Base-by-base conservation (phyloP, 2,113 vertebrate species). In the Mirza zaza region DNA sequence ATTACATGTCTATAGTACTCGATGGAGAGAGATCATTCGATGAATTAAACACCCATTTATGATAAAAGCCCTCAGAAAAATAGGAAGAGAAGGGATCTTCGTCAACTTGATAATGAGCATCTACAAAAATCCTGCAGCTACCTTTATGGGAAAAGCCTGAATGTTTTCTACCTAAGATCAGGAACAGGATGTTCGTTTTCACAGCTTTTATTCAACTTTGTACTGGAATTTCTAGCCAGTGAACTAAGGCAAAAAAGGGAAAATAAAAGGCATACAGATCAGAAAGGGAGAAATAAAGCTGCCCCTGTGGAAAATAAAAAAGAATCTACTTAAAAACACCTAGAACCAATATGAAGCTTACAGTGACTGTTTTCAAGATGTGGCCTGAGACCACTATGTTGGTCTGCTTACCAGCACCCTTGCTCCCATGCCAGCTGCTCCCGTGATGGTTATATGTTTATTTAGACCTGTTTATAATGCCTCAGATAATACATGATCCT, bases 271-370 rank as follows among this genome's bases (percentile, higher is more conserved):
- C 45, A 36, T 65, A 50, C 42, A 52, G 59, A 52, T 89, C 25
- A n/a, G 48, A 55, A 76, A 45, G 27, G 42, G 45, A 39, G n/a
- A 36, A 63, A 29, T 77, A 63, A 89, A 63, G 59, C 23, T 63
- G 9, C 2, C 15, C 15, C 5, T 29, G 27, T 75, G 29, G 71
- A 45, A 45, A 73, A 45, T 73, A 27, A 45, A 12, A 65, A 89
- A 14, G 55, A 83, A 18, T 76, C 18, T 76, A 42, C n/a, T 25
- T n/a, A 85, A 25, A 59, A 36, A 36, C 20, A 75, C 52, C n/a
- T 27, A 99, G 97, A 99, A 99, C 67, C 99, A 99, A 98, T 99
- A 99, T 98, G 99, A 99, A 98, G 99, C 99, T 48, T 99, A 99
- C 96, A 99, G 99, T 87, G 99, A 99, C 91, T 99, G 99, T 99